Evolutionary conservation across 1,140 invertebrate species (phyloP).

Genomic region (Scaptodrosophila lebanonensis): DNA sequence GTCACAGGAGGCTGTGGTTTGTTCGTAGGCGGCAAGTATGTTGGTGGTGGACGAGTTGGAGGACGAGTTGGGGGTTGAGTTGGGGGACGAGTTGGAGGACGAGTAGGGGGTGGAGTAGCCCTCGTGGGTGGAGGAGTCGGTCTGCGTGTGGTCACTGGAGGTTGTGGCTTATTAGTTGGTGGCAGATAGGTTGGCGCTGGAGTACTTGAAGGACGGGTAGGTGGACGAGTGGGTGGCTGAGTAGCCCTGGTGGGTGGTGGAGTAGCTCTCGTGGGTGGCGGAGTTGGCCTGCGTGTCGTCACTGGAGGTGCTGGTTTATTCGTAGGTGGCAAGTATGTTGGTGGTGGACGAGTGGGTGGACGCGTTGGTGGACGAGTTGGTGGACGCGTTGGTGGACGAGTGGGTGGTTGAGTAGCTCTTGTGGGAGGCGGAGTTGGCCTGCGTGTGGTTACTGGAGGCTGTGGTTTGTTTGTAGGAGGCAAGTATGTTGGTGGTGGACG

Average conservation of each 20-base stretch:
- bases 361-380: too few relatives aligned
- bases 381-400: too few relatives aligned
- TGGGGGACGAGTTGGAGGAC: slow-evolving; percentile 10
- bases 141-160: slow-evolving; percentile 9
- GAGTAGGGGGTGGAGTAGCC: slow-evolving; percentile 14
- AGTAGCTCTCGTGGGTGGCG: too few relatives aligned
- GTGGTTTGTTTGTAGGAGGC: slow-evolving; percentile 12
- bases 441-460: slow-evolving; percentile 21
- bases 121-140: not conserved
- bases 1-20: slow-evolving; percentile 11
- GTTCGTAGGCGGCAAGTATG: slow-evolving; percentile 24
- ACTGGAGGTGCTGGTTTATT: too few relatives aligned
- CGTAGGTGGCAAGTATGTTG: too few relatives aligned
- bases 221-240: slow-evolving; percentile 3
- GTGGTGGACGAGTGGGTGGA: too few relatives aligned
- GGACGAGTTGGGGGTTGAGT: slow-evolving; percentile 1
- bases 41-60: slow-evolving; percentile 22
- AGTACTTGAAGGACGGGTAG: slow-evolving; percentile 3
- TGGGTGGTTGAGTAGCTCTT: too few relatives aligned
- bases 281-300: too few relatives aligned
- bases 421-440: too few relatives aligned
- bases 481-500: slow-evolving; percentile 28
- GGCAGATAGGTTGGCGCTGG: slow-evolving; percentile 31
- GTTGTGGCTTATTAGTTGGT: slow-evolving; percentile 4
- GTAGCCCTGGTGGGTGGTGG: too few relatives aligned